These are phyloP conservation scores for Platycnemis pennipes DNA, from an alignment of 2,888 invertebrate species.

Conservation along the genomic window DNA sequence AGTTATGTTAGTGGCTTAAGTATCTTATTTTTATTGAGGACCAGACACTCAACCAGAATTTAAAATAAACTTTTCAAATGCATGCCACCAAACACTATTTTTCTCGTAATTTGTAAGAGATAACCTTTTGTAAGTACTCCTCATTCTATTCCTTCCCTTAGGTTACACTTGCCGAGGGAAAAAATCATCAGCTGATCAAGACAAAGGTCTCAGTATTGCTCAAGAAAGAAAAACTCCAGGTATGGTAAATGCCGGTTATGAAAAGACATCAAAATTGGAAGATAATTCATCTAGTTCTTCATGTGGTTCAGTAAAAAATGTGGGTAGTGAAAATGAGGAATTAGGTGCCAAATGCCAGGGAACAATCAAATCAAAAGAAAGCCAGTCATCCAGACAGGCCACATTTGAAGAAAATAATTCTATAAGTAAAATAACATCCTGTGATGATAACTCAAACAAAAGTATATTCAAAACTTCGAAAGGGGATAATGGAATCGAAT, in stretches of 20 bases:
- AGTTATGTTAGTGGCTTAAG: no score
- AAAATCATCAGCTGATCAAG: slow-evolving; percentile 40
- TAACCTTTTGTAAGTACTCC: background rate
- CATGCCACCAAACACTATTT: background rate
- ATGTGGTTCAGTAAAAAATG: background rate
- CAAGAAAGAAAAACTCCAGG: background rate
- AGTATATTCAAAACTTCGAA: background rate
- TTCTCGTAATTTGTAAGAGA: background rate
- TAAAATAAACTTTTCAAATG: background rate
- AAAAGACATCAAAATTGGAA: background rate
- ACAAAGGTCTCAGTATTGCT: background rate
- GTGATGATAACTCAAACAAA: background rate
- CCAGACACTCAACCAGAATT: no score
- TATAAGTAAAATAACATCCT: background rate
- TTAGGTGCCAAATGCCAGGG: background rate
- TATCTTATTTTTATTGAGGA: no score
- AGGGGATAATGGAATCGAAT: background rate
- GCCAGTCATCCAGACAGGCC: background rate
- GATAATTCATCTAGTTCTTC: slow-evolving; percentile 22
- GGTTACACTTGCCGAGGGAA: slow-evolving; percentile 22
- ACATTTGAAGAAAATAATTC: background rate
- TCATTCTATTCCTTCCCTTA: slow-evolving; percentile 46
- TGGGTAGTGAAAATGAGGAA: background rate
- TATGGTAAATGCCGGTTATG: background rate
- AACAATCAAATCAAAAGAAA: background rate